Evolutionary conservation across 2,113 vertebrate genomes (phyloP).

Genomic region (Sceloporus undulatus): DNA sequence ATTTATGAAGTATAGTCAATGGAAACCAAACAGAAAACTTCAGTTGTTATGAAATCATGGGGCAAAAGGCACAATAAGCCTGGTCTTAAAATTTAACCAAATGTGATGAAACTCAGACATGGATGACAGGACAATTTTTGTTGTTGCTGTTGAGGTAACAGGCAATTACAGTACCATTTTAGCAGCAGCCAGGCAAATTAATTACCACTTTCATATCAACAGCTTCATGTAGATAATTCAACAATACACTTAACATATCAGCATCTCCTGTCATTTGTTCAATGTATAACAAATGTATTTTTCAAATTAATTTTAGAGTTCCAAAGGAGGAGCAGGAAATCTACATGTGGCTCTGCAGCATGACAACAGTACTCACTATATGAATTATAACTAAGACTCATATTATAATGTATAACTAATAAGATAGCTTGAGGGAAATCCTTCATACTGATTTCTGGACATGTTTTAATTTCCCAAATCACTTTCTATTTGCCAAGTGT

Average conservation of each 20-base stretch:
- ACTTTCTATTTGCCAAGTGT: not conserved
- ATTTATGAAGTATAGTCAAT: not conserved
- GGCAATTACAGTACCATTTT: not conserved
- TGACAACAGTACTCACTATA: not conserved
- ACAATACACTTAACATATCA: not conserved
- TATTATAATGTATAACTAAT: not conserved
- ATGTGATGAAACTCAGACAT: not conserved
- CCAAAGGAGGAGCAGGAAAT: not conserved
- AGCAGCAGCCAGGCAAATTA: not conserved
- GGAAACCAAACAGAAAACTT: not conserved
- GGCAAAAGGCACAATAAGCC: not conserved
- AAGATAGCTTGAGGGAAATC: not conserved
- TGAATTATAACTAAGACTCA: not conserved
- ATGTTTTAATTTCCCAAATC: not conserved
- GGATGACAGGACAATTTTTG: not conserved
- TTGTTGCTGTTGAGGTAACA: not conserved
- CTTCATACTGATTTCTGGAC: not conserved
- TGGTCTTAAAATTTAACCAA: not conserved
- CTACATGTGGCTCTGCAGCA: not conserved
- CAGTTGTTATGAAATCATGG: not conserved
- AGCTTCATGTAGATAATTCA: not conserved
- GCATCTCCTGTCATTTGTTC: not conserved
- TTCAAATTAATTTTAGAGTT: not conserved
- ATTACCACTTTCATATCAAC: not conserved
- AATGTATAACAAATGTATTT: not conserved